Evolutionary conservation across 2,888 invertebrate species (phyloP).

Genomic region (Liposcelis brunnea): DNA sequence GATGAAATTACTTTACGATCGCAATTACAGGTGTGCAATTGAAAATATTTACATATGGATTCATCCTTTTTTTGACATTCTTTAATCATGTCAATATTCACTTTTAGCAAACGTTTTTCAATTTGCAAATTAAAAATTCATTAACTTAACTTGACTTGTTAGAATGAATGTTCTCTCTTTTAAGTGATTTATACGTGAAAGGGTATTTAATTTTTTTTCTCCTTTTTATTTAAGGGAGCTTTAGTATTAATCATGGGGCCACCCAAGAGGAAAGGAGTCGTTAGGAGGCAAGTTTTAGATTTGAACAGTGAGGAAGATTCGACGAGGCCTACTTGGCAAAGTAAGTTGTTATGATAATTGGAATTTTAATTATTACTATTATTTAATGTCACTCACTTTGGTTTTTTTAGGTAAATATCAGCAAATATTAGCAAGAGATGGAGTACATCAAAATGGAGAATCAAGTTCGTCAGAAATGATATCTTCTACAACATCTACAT

Average conservation of each 20-base stretch:
- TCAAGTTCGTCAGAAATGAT: constrained; percentile 9
- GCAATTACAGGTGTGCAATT: too few species aligned
- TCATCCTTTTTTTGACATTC: too few species aligned
- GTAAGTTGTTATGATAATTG: constrained; percentile 15
- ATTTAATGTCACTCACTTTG: background rate
- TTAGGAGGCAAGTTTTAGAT: constrained; percentile 16
- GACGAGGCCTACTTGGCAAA: constrained; percentile 17
- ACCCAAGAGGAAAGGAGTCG: background rate
- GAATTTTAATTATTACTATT: background rate
- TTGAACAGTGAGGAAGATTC: constrained; percentile 15
- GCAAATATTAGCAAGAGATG: constrained; percentile 18
- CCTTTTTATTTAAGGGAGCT: too few species aligned
- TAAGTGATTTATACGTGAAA: too few species aligned
- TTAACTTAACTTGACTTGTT: too few species aligned
- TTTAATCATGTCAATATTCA: too few species aligned
- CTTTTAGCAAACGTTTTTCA: too few species aligned
- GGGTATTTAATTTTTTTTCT: too few species aligned
- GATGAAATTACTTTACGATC: too few species aligned
- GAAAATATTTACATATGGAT: too few species aligned
- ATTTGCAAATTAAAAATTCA: too few species aligned
- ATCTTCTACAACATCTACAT: constrained; percentile 10
- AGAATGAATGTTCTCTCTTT: too few species aligned
- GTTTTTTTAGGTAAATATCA: constrained; percentile 20
- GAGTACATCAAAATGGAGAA: constrained; percentile 12
- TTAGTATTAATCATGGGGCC: constrained; percentile 20